phyloP scores from a whole-genome alignment of 2,113 vertebrate genomes.

The Corynorhinus townsendii region DNA sequence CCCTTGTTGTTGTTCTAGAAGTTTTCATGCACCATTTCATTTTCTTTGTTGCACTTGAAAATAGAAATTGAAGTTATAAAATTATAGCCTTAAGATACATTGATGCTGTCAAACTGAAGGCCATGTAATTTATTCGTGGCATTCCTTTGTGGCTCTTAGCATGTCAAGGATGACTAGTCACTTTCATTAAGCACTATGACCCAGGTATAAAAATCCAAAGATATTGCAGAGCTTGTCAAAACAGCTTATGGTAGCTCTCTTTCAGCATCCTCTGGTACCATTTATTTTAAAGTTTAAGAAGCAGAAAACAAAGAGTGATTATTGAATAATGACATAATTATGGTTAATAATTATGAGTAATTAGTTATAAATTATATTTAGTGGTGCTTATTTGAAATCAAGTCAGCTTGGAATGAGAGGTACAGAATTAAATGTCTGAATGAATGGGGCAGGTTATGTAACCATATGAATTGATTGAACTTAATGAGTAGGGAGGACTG shows the following conservation, averaged over 20 bases:
- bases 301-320: constrained; percentile 9
- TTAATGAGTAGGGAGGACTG: not conserved
- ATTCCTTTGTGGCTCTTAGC: constrained; percentile 45
- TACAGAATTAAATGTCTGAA: not conserved
- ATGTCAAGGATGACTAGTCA: constrained; percentile 68
- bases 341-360: not conserved
- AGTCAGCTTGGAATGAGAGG: not conserved
- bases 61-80: constrained; percentile 57
- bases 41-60: constrained; percentile 61
- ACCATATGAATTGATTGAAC: not conserved
- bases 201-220: constrained; percentile 52
- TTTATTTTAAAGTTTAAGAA: constrained; percentile 55
- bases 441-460: not conserved
- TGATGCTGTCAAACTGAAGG: constrained; percentile 65
- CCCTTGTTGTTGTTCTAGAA: not conserved
- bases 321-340: not conserved
- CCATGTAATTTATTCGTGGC: constrained; percentile 48
- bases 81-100: constrained; percentile 64
- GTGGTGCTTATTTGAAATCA: not conserved
- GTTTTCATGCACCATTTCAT: constrained; percentile 48
- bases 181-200: constrained; percentile 65
- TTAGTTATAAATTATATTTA: not conserved
- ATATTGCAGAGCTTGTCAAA: constrained; percentile 54
- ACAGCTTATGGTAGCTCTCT: not conserved
- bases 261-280: not conserved